Base-by-base conservation (phyloP, 2,113 vertebrate genomes). In the Dasyornis broadbenti region DNA sequence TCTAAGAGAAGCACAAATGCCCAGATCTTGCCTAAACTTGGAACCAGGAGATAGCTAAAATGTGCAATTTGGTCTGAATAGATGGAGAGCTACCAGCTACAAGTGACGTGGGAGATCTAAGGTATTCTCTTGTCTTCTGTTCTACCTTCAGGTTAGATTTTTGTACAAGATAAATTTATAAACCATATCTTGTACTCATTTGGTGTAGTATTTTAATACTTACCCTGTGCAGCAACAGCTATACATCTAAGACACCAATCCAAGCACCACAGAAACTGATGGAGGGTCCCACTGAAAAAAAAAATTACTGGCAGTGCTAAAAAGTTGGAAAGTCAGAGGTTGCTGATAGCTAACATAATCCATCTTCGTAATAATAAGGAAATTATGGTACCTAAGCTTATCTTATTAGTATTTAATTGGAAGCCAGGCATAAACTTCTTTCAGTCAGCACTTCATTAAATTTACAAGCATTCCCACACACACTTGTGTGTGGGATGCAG, bases 401-500 rank as follows among this genome's bases (percentile, higher is more conserved):
- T 31, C 33, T 76, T 90, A 40, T 56, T 86, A 78, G 69, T 86
- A 69, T 68, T 76, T 92, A 91, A 78, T 68, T 91, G 73, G 49
- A 94, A 84, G 26, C 17, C 22, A 37, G 44, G 40, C 70, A 82
- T 89, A 78, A 92, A 86, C 72, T 94, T 89, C 28, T 85, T 89
- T 86, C 35, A 89, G 69, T 84, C 53, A 79, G 77, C 77, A 71
- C 49, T 93, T 92, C 80, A 76, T 92, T 84, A 87, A 77, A 79
- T 91, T 77, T 94, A 75, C 76, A 93, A 68, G 72, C 65, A 71
- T 81, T 91, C 82, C 35, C 60, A 73, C 47, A 61, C 66, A 70
- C 8, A 7, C 11, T 40, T 72, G 21, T 52, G 26, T 86, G 79
- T 52, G 91, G 77, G 83, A 91, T 82, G 57, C 12, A 3, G 66